Base-by-base conservation (phyloP, 2,888 invertebrate species). In the Thereva unica region DNA sequence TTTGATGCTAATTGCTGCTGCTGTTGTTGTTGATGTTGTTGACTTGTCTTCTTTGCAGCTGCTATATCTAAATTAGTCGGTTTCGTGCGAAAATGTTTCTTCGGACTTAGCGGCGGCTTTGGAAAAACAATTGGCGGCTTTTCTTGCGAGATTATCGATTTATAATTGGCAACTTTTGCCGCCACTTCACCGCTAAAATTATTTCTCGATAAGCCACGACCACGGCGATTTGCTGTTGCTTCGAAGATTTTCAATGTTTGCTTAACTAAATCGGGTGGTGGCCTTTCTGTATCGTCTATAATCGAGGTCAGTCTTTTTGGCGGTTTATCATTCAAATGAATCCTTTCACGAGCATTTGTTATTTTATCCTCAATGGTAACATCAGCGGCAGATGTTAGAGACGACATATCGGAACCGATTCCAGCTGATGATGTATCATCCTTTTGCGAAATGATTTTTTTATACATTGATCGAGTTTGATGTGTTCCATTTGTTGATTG, bases 241-340 rank as follows among this genome's bases (percentile, higher is more conserved):
- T 95, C 95, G 81, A 95, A 95, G 75, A 93, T 89, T 75, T 89
- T 87, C 70, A 93, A 85, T 9, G 93, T 90, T 69, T 92, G 89
- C 74, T 91, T 92, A 68, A 95, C 95, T 71, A 94, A 87, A 83
- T 95, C 95, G 1, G 90, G 90, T 12, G 95, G 94, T 2, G 95
- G 95, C 56, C 93, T 84, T 75, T 93, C 93, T 9, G 87, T 86
- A 71, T 89, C 90, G 73, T 87, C 87, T 74, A 90, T 84, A 54
- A 89, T 82, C 1, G 84, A 88, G 71, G 83, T 84, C 72, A 87
- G 84, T 74, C 85, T 85, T 74, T 89, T 85, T 71, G 86, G 84
- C 4, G 79, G 77, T 55, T 69, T 69, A 66, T 79, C 78, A 1
- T 75, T 75, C 73, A 85, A 85, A 47, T 83, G 74, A 66, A 75